A percentile compares a stretch with the other conserved stretches of the same genome.
phyloP scores from a whole-genome alignment of 2,888 invertebrate species.

The Embidobia sp. region DNA sequence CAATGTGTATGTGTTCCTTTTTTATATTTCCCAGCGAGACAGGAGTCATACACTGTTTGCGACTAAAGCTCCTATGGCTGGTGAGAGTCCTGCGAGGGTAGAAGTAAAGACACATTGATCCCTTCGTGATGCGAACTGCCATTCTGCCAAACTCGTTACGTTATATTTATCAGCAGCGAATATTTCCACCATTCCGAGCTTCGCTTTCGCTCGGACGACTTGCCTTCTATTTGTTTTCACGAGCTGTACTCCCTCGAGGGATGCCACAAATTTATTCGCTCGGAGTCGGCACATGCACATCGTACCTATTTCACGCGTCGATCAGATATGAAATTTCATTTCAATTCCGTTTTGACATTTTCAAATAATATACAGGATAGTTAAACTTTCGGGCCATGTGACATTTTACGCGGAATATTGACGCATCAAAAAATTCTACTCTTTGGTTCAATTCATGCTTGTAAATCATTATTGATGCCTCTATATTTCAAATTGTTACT shows the following conservation, averaged over 20 bases:
- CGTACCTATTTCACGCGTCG: conserved; percentile 56
- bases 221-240: conserved; percentile 68
- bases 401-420: too few species aligned
- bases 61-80: conserved; percentile 56
- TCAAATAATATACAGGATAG: conserved; percentile 38
- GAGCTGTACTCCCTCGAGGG: conserved; percentile 59
- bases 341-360: conserved; percentile 56
- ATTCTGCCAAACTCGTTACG: conserved; percentile 81
- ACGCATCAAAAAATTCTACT: too few species aligned
- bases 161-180: conserved; percentile 81
- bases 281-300: conserved; percentile 45
- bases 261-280: conserved; percentile 63
- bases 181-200: conserved; percentile 69
- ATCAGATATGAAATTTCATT: conserved; percentile 64
- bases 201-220: conserved; percentile 70
- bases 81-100: conserved; percentile 63
- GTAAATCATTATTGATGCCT: too few species aligned
- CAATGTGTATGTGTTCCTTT: conserved; percentile 21
- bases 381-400: conserved; percentile 26
- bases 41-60: conserved; percentile 61
- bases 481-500: too few species aligned
- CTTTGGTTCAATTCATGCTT: too few species aligned
- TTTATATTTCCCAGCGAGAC: conserved; percentile 55
- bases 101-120: conserved; percentile 79
- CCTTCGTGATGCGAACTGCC: conserved; percentile 80